Evolutionary conservation across 2,888 invertebrate genomes (phyloP), one percentile per base, ranked within the genome.

Genomic region (Hermaeophaga mercurialis): DNA sequence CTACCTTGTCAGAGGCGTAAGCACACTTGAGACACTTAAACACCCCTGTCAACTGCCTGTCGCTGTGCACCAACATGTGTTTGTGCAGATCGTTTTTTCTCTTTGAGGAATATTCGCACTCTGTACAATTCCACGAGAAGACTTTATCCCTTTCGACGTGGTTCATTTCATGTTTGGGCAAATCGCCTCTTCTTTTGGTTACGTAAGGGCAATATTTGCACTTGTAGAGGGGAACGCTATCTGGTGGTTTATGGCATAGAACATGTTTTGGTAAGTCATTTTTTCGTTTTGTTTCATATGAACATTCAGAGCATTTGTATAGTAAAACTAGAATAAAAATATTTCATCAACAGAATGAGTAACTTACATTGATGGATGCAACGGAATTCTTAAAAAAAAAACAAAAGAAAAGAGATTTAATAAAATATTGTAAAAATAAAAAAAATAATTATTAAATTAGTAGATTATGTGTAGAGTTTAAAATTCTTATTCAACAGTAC

Each of bases 1-100:
- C 48, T 19, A 63, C 56, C 41, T 58, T 63, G 24, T 62, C 61
- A 4, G 65, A 57, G 15, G 63, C 60, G 44, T 65, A 69, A 6
- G 56, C 36, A 39, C 69, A 69, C 41, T 68, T 68, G 19, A 46
- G 43, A 28, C 69, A 69, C 48, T 69, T 69, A 22, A 64, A 66
- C 22, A 63, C 50, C 1, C 62, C 66, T 5, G 58, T 44, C 5
- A 62, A 44, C 15, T 58, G 41, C 36, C 61, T 59, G 38, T 69
- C 69, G 33, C 65, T 61, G 46, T 69, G 69, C 8, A 66, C 52
- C 11, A 67, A 46, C 48, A 64, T 66, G 43, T 69, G 69, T 26
- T 66, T 68, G 28, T 68, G 63, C 11, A 69, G 52, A 54, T 67
- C 68, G 39, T 68, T 68, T 44, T 61, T 63, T 18, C 65, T 58